Evolutionary conservation across 1,140 invertebrate species (phyloP).

Genomic region (Sycophila sp.): DNA sequence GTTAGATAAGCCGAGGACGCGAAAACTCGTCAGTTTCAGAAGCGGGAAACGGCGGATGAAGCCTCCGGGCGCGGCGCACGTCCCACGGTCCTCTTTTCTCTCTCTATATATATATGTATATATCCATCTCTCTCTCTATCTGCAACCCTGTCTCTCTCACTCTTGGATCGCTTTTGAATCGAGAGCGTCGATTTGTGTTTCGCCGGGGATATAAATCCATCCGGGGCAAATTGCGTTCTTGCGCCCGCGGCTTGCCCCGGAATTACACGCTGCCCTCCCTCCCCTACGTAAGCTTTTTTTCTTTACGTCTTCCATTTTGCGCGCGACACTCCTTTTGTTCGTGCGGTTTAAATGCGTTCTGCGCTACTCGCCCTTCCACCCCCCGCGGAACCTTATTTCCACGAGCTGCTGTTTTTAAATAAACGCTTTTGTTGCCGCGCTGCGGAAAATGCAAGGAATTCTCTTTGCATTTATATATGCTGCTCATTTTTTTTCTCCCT

Average conservation of each 20-base stretch:
- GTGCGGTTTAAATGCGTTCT: slow-evolving; percentile 17
- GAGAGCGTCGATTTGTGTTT: slow-evolving; percentile 13
- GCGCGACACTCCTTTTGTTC: neutral
- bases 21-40: slow-evolving; percentile 30
- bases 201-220: neutral
- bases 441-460: neutral
- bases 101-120: neutral
- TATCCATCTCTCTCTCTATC: neutral
- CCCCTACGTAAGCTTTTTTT: too few species aligned
- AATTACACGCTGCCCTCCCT: neutral
- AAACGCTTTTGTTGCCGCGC: slow-evolving; percentile 11
- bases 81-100: neutral
- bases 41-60: neutral
- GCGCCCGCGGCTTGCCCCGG: neutral
- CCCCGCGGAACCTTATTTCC: slow-evolving; percentile 6
- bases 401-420: slow-evolving; percentile 27
- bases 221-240: neutral
- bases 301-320: too few species aligned
- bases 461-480: too few species aligned
- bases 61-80: neutral
- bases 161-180: neutral
- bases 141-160: neutral
- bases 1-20: neutral
- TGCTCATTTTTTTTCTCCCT: too few species aligned
- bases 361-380: too few species aligned